These are phyloP conservation scores for Synodontis membranacea DNA, from an alignment of 2,113 vertebrate species.

Conservation along the genomic window DNA sequence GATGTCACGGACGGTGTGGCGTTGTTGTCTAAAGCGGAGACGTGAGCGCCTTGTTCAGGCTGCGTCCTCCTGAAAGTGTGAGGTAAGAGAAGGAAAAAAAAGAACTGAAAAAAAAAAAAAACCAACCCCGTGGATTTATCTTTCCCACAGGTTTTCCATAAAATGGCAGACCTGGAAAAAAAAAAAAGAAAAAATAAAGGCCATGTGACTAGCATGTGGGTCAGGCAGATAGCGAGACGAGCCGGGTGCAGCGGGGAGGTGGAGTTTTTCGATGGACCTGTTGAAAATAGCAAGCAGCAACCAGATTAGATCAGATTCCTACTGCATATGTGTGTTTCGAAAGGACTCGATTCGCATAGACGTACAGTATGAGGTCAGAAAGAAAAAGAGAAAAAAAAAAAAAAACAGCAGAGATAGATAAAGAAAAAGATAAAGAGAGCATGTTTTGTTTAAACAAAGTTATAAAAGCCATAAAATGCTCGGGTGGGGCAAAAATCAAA, in stretches of 20 bases:
- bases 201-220: conserved; percentile 80
- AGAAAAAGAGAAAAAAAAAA: conserved; percentile 10
- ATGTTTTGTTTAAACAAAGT: conserved; percentile 49
- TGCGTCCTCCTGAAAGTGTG: conserved; percentile 66
- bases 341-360: conserved; percentile 26
- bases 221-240: conserved; percentile 72
- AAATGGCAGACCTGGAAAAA: conserved; percentile 71
- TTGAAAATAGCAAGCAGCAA: conserved; percentile 77
- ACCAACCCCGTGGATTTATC: conserved; percentile 75
- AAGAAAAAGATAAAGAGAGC: conserved; percentile 19
- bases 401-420: conserved; percentile 13
- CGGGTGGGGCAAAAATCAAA: conserved; percentile 47
- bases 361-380: conserved; percentile 25
- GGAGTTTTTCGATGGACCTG: conserved; percentile 73
- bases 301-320: conserved; percentile 74
- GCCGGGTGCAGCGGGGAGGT: conserved; percentile 51
- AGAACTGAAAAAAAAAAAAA: conserved; percentile 68
- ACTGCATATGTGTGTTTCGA: conserved; percentile 62
- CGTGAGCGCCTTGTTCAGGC: conserved; percentile 73
- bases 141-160: conserved; percentile 76
- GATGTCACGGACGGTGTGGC: not conserved
- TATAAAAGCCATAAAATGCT: conserved; percentile 43
- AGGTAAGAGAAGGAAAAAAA: conserved; percentile 46
- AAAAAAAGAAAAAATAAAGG: conserved; percentile 66
- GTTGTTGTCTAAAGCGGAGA: conserved; percentile 11